Percentiles rank a stretch among this genome's conserved stretches.
Conservation (phyloP, 92 coral and sea anemone species). For the Diadumene lineata region DNA sequence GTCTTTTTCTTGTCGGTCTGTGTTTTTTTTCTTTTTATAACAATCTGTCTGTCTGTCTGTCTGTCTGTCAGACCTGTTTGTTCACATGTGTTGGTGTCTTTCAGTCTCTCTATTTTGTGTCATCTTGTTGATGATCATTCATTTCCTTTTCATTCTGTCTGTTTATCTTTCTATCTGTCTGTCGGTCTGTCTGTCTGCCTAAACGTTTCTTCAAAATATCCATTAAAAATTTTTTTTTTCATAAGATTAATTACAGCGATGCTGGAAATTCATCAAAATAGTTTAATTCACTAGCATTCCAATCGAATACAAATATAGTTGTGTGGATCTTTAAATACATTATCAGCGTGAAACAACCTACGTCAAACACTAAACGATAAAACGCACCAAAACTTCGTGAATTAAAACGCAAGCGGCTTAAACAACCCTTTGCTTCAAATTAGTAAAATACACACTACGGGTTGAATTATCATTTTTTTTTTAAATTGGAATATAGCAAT, state of each 20-base stretch:
- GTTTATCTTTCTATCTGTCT: not conserved
- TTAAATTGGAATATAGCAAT: too few species aligned
- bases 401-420: too few species aligned
- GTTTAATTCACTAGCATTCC: slow-evolving; percentile 1
- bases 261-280: not conserved
- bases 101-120: not conserved
- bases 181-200: not conserved
- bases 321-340: slow-evolving; percentile 17
- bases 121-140: not conserved
- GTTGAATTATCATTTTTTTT: too few species aligned
- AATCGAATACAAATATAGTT: not conserved
- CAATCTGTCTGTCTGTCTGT: not conserved
- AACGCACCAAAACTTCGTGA: too few species aligned
- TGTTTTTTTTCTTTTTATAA: too few species aligned
- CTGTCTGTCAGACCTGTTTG: not conserved
- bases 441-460: too few species aligned
- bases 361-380: too few species aligned
- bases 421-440: too few species aligned
- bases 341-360: too few species aligned
- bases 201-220: too few species aligned
- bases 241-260: too few species aligned
- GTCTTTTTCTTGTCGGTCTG: not conserved
- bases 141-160: not conserved
- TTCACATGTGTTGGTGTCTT: not conserved
- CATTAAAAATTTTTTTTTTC: too few species aligned